These are phyloP conservation scores for Ecliptopera silaceata DNA, from an alignment of 2,888 invertebrate genomes.

Conservation along the genomic window DNA sequence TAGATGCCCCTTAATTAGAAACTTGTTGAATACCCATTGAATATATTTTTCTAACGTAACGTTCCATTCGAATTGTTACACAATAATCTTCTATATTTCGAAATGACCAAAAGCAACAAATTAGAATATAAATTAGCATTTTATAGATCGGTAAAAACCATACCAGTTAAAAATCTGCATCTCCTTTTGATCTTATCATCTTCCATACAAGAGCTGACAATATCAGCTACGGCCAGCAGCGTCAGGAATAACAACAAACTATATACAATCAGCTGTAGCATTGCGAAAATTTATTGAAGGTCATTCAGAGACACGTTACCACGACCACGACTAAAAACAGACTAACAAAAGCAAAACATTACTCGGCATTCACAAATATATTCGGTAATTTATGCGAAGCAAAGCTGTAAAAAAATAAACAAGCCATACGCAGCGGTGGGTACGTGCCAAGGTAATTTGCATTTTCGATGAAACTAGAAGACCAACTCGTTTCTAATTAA, in stretches of 20 bases:
- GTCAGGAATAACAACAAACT: conserved; percentile 50
- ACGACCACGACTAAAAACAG: conserved; percentile 24
- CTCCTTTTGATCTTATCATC: conserved; percentile 41
- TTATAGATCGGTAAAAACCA: conserved; percentile 15
- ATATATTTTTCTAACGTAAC: too few relatives aligned
- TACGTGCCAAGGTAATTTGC: background rate
- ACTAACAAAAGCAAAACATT: conserved; percentile 33
- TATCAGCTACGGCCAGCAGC: conserved; percentile 52
- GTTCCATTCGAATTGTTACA: too few relatives aligned
- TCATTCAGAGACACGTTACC: conserved; percentile 27
- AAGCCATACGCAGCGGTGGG: background rate
- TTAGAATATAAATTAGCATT: too few relatives aligned
- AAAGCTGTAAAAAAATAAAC: conserved; percentile 12
- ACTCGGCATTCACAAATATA: conserved; percentile 16
- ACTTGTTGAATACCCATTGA: too few relatives aligned
- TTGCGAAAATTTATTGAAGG: conserved; percentile 32
- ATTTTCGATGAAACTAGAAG: background rate
- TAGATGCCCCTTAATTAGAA: too few relatives aligned
- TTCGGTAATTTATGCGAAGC: conserved; percentile 7
- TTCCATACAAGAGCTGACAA: conserved; percentile 45
- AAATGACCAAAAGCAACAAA: too few relatives aligned
- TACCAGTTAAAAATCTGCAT: conserved; percentile 47
- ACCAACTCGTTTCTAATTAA: background rate
- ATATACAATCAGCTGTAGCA: conserved; percentile 55
- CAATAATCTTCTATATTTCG: too few relatives aligned